Evolutionary conservation across 2,113 vertebrate genomes (phyloP), one percentile per base, ranked within the genome.

Genomic region (Tamias sibiricus): DNA sequence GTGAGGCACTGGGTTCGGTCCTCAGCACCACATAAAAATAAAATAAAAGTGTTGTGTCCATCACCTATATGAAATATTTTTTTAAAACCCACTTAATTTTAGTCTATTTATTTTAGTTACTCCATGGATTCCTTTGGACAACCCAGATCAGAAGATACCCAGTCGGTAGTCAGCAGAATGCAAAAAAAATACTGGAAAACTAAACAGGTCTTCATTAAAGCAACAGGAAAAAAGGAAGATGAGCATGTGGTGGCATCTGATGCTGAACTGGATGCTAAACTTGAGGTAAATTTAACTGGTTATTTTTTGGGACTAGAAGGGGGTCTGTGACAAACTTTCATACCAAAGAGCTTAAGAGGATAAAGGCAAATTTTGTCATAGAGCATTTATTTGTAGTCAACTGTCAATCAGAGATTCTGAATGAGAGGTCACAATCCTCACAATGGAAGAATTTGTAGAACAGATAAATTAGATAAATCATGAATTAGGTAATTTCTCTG

Each of bases 101-200:
- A 77, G 24, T 87, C 9, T 90, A 0, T 82, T 86, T 10, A 13
- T 90, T 90, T 40, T 94, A 99, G 99, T 97, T 98, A 98, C 94
- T 95, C 98, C 47, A 98, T 96, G 81, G 99, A 99, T 96, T 98
- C 98, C 96, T 98, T 95, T 76, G 98, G 98, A n/a, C 98, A 98
- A 68, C 90, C 97, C 3, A 97, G 98, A 90, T 96, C 98, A 69
- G 98, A 98, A 19, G 99, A 99, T 66, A 98, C 99, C 89, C 95
- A 98, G 95, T 99, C 99, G 0, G 98, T 99, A 71, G 98, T 99
- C 96, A 98, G 98, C 35, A 99, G 99, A 98, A 99, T 98, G 98
- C 99, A 99, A 97, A 99, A 99, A 97, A 99, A 99, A 97, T 99
- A 99, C 74, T 99, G 99, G 99, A 99, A 99, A 98, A 98, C 98